Percentiles rank a stretch among this genome's conserved stretches.
Conservation (phyloP, 1,140 invertebrate genomes). For the Dinothrombium tinctorium region DNA sequence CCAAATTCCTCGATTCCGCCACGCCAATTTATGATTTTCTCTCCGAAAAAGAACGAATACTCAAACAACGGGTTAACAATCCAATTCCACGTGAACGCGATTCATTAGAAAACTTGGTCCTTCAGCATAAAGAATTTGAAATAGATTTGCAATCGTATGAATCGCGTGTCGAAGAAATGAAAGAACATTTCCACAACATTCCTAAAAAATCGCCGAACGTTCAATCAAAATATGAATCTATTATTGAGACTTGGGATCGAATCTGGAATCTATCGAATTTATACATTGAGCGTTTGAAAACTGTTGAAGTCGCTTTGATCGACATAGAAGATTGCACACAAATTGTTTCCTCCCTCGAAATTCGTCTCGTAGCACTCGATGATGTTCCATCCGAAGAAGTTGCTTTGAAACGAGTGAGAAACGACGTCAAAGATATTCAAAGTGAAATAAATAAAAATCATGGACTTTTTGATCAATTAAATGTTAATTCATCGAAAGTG, state of each 20-base stretch:
- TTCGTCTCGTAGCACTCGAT: conserved; percentile 57
- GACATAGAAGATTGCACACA: conserved; percentile 68
- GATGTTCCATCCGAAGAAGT: conserved; percentile 59
- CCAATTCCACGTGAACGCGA: conserved; percentile 60
- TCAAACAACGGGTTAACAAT: conserved; percentile 51
- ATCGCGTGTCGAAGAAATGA: conserved; percentile 37
- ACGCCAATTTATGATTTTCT: conserved; percentile 50
- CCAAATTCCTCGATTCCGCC: conserved; percentile 59
- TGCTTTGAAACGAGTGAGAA: conserved; percentile 35
- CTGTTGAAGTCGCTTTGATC: conserved; percentile 62
- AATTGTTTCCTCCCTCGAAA: conserved; percentile 70
- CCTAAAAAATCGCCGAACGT: conserved; percentile 56
- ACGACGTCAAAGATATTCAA: conserved; percentile 29
- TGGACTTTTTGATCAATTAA: conserved; percentile 61
- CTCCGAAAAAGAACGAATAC: conserved; percentile 55
- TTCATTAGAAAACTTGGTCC: conserved; percentile 52
- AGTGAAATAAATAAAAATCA: conserved; percentile 54
- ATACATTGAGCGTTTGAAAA: conserved; percentile 70
- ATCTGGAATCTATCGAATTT: conserved; percentile 59
- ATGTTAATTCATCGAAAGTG: conserved; percentile 63
- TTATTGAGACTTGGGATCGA: conserved; percentile 72
- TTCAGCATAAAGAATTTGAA: conserved; percentile 50
- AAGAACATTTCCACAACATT: conserved; percentile 21
- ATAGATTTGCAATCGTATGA: conserved; percentile 31
- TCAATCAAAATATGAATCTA: conserved; percentile 57